Percentiles rank a stretch among this genome's conserved stretches.
Conservation (phyloP, 2,797 vertebrate genomes). For the Chaetodon trifasciatus region DNA sequence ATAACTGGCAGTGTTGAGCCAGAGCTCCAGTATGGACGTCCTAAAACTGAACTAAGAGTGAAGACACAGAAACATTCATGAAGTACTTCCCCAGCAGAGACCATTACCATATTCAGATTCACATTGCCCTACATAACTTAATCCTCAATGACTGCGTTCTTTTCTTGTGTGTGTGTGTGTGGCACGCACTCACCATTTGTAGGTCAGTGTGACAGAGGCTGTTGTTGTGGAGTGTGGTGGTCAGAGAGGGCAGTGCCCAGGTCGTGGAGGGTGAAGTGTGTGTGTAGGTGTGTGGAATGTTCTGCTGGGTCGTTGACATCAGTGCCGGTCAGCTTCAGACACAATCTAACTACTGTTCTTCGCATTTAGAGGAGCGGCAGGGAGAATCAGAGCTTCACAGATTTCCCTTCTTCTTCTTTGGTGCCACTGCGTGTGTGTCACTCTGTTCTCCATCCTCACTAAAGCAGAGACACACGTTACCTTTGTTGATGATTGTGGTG, state of each 20-base stretch:
- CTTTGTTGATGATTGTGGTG: neutral
- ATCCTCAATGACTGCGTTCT: constrained; percentile 36
- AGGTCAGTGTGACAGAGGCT: constrained; percentile 59
- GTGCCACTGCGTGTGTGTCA: neutral
- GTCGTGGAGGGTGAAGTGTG: constrained; percentile 33
- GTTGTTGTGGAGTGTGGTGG: constrained; percentile 31
- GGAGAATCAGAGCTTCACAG: neutral
- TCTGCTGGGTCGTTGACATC: constrained; percentile 29
- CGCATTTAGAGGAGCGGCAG: neutral
- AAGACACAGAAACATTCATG: constrained; percentile 45
- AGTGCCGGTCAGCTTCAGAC: constrained; percentile 26
- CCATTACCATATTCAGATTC: constrained; percentile 65
- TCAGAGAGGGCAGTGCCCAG: constrained; percentile 37
- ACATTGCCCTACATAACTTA: constrained; percentile 40
- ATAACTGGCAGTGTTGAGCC: neutral
- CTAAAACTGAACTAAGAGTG: constrained; percentile 4
- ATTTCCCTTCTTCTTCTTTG: neutral
- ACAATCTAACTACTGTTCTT: constrained; percentile 58
- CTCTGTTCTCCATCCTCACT: neutral
- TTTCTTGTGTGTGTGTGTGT: constrained; percentile 24
- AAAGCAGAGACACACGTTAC: neutral
- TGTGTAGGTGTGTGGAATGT: constrained; percentile 60
- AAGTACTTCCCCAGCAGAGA: constrained; percentile 47
- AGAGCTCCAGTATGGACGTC: neutral
- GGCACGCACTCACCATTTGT: constrained; percentile 22